Evolutionary conservation across 2,888 invertebrate genomes (phyloP), one percentile per base, ranked within the genome.

Genomic region (Drosophila fulvimacula): DNA sequence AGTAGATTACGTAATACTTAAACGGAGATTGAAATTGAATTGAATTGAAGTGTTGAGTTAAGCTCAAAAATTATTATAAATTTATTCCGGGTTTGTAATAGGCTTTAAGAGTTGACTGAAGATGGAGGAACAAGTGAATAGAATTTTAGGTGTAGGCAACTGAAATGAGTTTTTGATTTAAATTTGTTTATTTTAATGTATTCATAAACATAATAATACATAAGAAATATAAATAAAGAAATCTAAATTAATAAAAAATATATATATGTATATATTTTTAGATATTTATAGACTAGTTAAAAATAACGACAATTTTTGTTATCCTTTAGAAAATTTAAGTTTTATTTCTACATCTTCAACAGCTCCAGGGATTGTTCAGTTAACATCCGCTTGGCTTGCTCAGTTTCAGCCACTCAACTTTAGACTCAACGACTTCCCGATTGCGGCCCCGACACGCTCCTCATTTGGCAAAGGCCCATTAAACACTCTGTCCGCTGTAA

Each of bases 401-500:
- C 38, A 39, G 27, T 5, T n/a, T 10, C n/a, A 21, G 4, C 2
- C n/a, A 24, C 19, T 27, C 13, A 49, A 17, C 24, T 62, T 46
- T 17, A 5, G 44, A 19, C 27, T 17, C 34, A 51, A 49, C 27
- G 2, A 41, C 17, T 52, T 58, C 34, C 46, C 41, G 41, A 38
- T 17, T 55, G 30, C 6, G 24, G 5, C 13, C 34, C 24, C 30
- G n/a, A 27, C 51, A n/a, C 39, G 15, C 9, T 56, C 42, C 24
- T 56, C 57, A 46, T 42, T 57, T 48, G 46, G 30, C 41, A 53
- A 0, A 49, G 49, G 24, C 13, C 65, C 65, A 77, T 79, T 79
- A 64, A 73, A 58, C 79, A 76, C 65, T 57, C 55, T 70, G 75
- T 61, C 76, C 11, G 79, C 41, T 62, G 71, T 62, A 39, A 71